phyloP scores from a whole-genome alignment of 2,797 vertebrate genomes.

The Martes flavigula region DNA sequence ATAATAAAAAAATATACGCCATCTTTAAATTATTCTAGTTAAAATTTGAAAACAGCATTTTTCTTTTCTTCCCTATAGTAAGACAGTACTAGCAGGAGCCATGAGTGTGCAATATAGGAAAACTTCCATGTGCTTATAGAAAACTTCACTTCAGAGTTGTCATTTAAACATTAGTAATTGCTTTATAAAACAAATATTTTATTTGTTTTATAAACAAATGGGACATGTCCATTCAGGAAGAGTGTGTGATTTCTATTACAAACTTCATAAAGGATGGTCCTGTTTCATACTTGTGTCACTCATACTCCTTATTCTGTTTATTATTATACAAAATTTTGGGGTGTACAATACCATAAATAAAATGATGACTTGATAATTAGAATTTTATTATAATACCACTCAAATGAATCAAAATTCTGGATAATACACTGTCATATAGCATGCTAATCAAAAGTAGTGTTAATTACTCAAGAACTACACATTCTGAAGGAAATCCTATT shows the following conservation, averaged over 20 bases:
- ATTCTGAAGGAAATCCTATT: slow-evolving; percentile 3
- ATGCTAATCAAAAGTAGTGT: not conserved
- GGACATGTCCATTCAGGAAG: not conserved
- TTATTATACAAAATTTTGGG: not conserved
- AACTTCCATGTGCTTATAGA: not conserved
- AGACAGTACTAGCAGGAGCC: not conserved
- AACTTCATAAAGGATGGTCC: not conserved
- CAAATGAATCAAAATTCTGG: not conserved
- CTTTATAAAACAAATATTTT: slow-evolving; percentile 37
- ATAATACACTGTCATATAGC: not conserved
- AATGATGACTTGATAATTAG: not conserved
- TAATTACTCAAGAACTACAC: not conserved
- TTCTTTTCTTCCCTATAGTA: not conserved
- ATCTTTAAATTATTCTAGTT: slow-evolving; percentile 27
- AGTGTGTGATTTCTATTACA: not conserved
- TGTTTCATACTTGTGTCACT: not conserved
- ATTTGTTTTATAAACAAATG: too few species aligned
- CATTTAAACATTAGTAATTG: slow-evolving; percentile 6
- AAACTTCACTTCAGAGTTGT: slow-evolving; percentile 19
- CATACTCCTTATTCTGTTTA: not conserved
- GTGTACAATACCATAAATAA: slow-evolving; percentile 3
- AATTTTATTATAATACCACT: not conserved
- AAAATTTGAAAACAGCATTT: slow-evolving; percentile 2
- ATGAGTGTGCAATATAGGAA: not conserved
- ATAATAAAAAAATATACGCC: not conserved